Evolutionary conservation across 1,140 invertebrate genomes (phyloP), one percentile per base, ranked within the genome.

Genomic region (Mesaphorura yosii): DNA sequence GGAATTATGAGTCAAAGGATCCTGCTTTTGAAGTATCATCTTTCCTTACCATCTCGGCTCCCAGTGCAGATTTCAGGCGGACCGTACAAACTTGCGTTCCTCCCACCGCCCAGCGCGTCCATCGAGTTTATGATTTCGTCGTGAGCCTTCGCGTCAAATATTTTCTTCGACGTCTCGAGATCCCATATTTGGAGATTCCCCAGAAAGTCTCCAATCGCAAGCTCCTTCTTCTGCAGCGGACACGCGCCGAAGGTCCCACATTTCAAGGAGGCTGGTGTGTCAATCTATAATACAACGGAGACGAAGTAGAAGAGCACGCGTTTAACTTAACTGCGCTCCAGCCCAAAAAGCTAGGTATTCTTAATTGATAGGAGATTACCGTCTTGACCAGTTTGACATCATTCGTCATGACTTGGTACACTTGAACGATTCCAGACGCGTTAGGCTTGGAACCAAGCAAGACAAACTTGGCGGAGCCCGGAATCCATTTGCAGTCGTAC

Each of bases 61-160:
- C 88, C 91, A 17, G 92, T 96, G 1, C 85, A 88, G 61, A 97
- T 82, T 79, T 96, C 92, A 23, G 91, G 88, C 6, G 91, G 88
- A 22, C 88, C 91, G 82, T 88, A 37, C 86, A 82, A 69, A 42
- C 73, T 80, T n/a, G n/a, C n/a, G n/a, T n/a, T n/a, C n/a, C n/a
- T n/a, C n/a, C n/a, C n/a, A 20, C 81, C 78, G 6, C 91, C 92
- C 56, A 95, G 79, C 15, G 87, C 91, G 76, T 96, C 91, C 56
- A 96, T 89, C 22, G 78, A 72, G 73, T 96, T 96, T 50, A 96
- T 90, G 27, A 95, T 88, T 64, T 83, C 79, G 29, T 76, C 80
- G 65, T 97, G 92, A 17, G 82, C 88, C 66, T 84, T 81, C 0
- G 78, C 81, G 58, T 83, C 82, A 66, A 90, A 95, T 2, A 93